Conservation (phyloP, 2,113 vertebrate genomes). For the Leuciscus idus region DNA sequence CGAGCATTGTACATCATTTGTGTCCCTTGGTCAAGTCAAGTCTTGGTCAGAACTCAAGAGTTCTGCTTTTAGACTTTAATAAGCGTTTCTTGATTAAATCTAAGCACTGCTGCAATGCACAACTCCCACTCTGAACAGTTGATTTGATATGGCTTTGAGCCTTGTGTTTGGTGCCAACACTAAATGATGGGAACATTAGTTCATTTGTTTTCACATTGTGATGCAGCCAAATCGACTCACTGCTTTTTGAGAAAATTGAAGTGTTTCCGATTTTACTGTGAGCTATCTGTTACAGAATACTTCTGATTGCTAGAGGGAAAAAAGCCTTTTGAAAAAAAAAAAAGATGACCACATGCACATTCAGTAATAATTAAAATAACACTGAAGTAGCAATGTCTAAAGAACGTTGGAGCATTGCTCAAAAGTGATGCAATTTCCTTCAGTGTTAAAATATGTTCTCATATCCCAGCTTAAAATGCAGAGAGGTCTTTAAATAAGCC, state of each 20-base stretch:
- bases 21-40: conserved; percentile 31
- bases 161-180: neutral
- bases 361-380: neutral
- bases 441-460: neutral
- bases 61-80: conserved; percentile 35
- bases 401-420: neutral
- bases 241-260: neutral
- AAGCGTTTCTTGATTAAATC: conserved; percentile 50
- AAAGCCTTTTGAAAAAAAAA: neutral
- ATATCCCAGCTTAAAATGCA: neutral
- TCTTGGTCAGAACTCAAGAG: conserved; percentile 31
- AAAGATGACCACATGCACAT: neutral
- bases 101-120: conserved; percentile 7
- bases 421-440: neutral
- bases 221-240: neutral
- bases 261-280: neutral
- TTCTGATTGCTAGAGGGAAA: neutral
- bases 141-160: conserved; percentile 23
- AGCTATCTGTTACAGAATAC: neutral
- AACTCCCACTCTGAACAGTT: conserved; percentile 7
- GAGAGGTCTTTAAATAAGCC: neutral
- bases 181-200: conserved; percentile 29
- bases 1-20: conserved; percentile 45
- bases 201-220: conserved; percentile 32
- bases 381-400: neutral